A percentile compares a stretch with the other conserved stretches of the same genome.
Conservation (phyloP, 2,888 invertebrate genomes). For the Leptopilina drosophilae region DNA sequence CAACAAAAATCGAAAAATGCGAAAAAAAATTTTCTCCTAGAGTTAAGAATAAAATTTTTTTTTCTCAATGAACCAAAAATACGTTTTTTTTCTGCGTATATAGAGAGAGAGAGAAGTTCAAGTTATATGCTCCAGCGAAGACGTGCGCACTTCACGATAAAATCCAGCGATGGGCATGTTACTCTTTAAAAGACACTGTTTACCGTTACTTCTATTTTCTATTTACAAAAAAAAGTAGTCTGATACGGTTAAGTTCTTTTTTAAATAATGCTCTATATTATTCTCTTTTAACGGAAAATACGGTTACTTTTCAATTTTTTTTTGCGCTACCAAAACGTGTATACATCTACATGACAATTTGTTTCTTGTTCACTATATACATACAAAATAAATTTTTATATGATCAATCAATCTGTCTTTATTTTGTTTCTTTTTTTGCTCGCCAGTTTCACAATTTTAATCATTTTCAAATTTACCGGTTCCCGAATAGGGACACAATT, state of each 20-base stretch:
- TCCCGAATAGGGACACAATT: no score
- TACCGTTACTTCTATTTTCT: conserved; percentile 40
- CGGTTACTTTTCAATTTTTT: conserved; percentile 15
- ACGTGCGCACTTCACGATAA: conserved; percentile 33
- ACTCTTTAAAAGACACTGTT: conserved; percentile 33
- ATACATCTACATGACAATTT: not conserved
- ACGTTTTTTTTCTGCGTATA: not conserved
- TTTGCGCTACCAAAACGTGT: no score
- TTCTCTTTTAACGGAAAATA: conserved; percentile 25
- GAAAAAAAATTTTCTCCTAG: not conserved
- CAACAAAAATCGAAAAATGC: no score
- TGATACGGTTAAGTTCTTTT: conserved; percentile 40
- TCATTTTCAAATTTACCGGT: no score
- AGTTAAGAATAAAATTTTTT: not conserved
- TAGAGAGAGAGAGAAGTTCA: not conserved
- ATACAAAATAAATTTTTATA: no score
- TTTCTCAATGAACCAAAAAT: not conserved
- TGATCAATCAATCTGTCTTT: no score
- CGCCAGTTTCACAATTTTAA: no score
- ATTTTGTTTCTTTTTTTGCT: no score
- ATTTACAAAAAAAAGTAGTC: conserved; percentile 26
- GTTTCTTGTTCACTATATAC: no score
- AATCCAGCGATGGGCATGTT: conserved; percentile 35
- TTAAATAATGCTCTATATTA: conserved; percentile 16
- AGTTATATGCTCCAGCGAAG: conserved; percentile 25